Evolutionary conservation across 2,888 invertebrate genomes (phyloP).

Genomic region (Troglohyphantes excavatus): DNA sequence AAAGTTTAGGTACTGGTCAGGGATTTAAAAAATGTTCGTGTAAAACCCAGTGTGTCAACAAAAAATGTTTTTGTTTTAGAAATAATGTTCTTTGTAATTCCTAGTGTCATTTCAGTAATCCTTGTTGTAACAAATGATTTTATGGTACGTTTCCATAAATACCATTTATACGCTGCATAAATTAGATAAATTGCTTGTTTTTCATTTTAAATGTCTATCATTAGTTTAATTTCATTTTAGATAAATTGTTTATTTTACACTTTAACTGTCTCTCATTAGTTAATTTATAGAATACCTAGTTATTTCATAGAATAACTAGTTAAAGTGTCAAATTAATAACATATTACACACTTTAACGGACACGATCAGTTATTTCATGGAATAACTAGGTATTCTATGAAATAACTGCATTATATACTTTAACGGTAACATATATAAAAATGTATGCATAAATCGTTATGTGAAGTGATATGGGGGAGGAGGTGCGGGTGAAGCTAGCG

Average conservation of each 20-base stretch:
- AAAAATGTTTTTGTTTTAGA: slow-evolving; percentile 70
- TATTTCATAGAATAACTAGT: no score
- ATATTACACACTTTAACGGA: slow-evolving; percentile 72
- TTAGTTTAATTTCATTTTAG: background rate
- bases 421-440: slow-evolving; percentile 36
- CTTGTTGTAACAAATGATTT: slow-evolving; percentile 7
- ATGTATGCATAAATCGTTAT: no score
- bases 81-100: slow-evolving; percentile 57
- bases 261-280: background rate
- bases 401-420: slow-evolving; percentile 68
- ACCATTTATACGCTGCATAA: slow-evolving; percentile 71
- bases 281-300: no score
- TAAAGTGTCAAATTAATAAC: no score
- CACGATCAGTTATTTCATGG: slow-evolving; percentile 67
- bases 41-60: slow-evolving; percentile 70
- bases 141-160: slow-evolving; percentile 68
- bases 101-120: no score
- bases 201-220: slow-evolving; percentile 64
- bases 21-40: slow-evolving; percentile 66
- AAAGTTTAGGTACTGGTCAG: slow-evolving; percentile 70
- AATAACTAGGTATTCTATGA: slow-evolving; percentile 69
- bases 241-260: background rate
- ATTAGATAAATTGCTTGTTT: slow-evolving; percentile 64
- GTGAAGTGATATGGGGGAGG: no score
- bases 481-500: no score